Base-by-base conservation (phyloP, 1,140 invertebrate species). In the Steinernema khuongi region DNA sequence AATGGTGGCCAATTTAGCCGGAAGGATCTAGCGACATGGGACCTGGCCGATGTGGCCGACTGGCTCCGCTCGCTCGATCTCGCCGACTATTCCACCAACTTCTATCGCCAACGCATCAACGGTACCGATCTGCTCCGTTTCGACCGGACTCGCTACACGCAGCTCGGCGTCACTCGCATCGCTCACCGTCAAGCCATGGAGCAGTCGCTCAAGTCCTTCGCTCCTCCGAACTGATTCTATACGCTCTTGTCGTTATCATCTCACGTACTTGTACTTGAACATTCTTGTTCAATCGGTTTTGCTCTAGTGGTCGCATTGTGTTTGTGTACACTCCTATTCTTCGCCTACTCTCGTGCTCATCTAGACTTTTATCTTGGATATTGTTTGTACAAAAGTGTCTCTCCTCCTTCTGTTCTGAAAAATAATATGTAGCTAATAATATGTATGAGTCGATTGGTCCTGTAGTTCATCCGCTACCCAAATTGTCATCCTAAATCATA, bases 161-260 rank as follows among this genome's bases (percentile, higher is more conserved):
- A 87, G 67, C 79, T 89, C 2, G 89, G 89, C 11, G 87, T 89
- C 18, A 88, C 88, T 66, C 86, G 87, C 74, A 84, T 89, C 68
- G 87, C 87, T 17, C 89, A 89, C 81, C 83, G 89, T 32, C 84
- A 89, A 76, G 87, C 86, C 70, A 89, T 89, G 82, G 88, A 89
- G 78, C 22, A 60, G 1, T 79, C 76, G n/a, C 70, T 77, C 44
- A 70, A 71, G 26, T 36, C 33, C 18, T 74, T 71, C 30, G 22
- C 44, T 77, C 31, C 73, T 76, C 28, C 74, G 14, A 4, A 14
- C 50, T 14, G 26, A 7, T 41, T 41, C 36, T 11, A 41, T n/a
- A 11, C 36, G 7, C 7, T 41, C 36, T n/a, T 41, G 36, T 41
- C n/a, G n/a, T n/a, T 41, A n/a, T 41, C n/a, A 11, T 41, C 36